These are phyloP conservation scores for Catharus minimus DNA, from an alignment of 2,113 vertebrate genomes.

Conservation along the genomic window DNA sequence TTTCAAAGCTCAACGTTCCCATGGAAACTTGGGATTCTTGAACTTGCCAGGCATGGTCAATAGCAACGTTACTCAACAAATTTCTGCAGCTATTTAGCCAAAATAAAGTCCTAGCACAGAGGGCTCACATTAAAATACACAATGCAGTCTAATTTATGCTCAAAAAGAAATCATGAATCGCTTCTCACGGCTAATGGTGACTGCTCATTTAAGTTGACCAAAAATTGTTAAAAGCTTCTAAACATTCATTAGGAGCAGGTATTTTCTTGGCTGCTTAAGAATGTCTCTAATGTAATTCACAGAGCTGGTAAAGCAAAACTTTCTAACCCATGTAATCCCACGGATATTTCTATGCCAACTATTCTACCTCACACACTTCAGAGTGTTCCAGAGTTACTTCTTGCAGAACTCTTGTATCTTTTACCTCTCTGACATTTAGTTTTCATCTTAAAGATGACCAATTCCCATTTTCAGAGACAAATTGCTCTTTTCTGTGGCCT, in stretches of 20 bases:
- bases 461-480: background rate
- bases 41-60: background rate
- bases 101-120: background rate
- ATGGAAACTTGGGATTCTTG: background rate
- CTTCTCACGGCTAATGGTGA: background rate
- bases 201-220: background rate
- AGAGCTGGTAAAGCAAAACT: background rate
- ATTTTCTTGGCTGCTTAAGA: background rate
- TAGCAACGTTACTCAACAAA: background rate
- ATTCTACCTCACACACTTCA: background rate
- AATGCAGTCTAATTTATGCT: background rate
- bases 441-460: background rate
- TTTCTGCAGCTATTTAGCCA: background rate
- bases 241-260: background rate
- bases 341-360: background rate
- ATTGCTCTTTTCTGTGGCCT: background rate
- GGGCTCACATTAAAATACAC: background rate
- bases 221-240: background rate
- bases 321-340: background rate
- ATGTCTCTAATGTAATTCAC: background rate
- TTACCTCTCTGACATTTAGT: background rate
- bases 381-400: background rate
- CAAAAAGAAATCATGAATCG: background rate
- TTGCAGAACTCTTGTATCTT: background rate
- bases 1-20: background rate